Percentiles rank a stretch among this genome's conserved stretches.
These are phyloP conservation scores for Tinea semifulvella DNA, from an alignment of 2,888 invertebrate species.

Conservation along the genomic window DNA sequence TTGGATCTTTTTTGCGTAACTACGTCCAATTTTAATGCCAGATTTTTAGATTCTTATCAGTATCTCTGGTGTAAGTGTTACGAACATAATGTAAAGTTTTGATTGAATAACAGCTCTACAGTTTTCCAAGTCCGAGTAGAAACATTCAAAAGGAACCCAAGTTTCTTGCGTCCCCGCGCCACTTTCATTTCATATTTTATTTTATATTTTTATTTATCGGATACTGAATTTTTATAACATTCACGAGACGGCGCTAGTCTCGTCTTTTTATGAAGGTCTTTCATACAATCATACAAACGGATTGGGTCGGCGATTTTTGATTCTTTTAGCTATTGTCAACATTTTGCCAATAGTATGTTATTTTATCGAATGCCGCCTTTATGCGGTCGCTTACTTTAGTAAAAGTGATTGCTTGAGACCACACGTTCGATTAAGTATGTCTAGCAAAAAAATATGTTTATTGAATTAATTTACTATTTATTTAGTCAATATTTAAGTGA, in stretches of 20 bases:
- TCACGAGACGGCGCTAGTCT: slow-evolving; percentile 31
- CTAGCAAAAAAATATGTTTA: no score
- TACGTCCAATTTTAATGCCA: no score
- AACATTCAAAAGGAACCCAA: slow-evolving; percentile 60
- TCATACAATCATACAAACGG: slow-evolving; percentile 23
- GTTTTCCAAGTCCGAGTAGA: slow-evolving; percentile 28
- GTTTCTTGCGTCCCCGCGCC: slow-evolving; percentile 57
- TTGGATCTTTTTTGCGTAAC: no score
- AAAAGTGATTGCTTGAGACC: no score
- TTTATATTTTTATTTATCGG: slow-evolving; percentile 61
- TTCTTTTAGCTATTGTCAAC: slow-evolving; percentile 19
- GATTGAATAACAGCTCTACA: slow-evolving; percentile 27
- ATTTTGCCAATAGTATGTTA: no score
- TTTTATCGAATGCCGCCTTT: no score
- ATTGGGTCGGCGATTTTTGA: slow-evolving; percentile 35
- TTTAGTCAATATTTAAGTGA: no score
- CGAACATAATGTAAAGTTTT: not conserved
- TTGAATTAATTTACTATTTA: no score
- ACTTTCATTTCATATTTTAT: slow-evolving; percentile 64
- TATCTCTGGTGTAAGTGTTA: no score
- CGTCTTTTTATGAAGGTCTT: slow-evolving; percentile 39
- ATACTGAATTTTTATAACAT: slow-evolving; percentile 54
- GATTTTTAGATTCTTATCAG: no score
- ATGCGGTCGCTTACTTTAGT: no score
- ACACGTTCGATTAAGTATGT: no score